Evolutionary conservation across 2,888 invertebrate species (phyloP).

Genomic region (Thumatha senex): DNA sequence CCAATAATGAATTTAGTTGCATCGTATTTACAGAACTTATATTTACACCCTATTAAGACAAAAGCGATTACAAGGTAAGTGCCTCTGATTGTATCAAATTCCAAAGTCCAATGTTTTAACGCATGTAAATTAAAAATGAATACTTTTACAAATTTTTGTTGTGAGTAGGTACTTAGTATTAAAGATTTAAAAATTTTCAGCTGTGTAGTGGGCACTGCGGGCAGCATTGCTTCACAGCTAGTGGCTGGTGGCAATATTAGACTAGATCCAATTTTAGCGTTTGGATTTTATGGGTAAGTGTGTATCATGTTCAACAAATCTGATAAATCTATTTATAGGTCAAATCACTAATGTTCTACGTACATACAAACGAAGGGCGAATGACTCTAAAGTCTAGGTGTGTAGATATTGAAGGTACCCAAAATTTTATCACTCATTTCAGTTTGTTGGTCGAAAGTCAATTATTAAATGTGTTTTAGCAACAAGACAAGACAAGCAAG

Average conservation of each 20-base stretch:
- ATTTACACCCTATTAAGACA: conserved; percentile 89
- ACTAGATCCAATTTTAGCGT: conserved; percentile 87
- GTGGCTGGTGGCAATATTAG: conserved; percentile 86
- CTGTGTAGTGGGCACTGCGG: conserved; percentile 87
- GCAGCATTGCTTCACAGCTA: conserved; percentile 89
- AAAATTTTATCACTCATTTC: no score
- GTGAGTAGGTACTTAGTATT: no score
- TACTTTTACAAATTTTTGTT: no score
- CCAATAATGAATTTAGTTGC: conserved; percentile 87
- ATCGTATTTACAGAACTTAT: conserved; percentile 89
- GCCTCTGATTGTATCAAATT: conserved; percentile 11
- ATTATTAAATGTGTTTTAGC: no score
- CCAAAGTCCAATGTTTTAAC: conserved; percentile 26
- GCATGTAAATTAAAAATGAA: not conserved
- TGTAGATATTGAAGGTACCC: no score
- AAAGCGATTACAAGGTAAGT: conserved; percentile 91
- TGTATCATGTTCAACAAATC: not conserved
- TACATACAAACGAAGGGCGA: no score
- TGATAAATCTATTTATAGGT: not conserved
- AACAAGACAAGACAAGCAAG: no score
- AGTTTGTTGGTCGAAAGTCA: no score
- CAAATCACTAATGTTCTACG: not conserved
- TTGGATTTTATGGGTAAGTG: conserved; percentile 89
- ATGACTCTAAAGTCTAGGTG: no score
- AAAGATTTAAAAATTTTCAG: conserved; percentile 75